Evolutionary conservation across 2,888 invertebrate species (phyloP).

Genomic region (Adelphocoris suturalis): DNA sequence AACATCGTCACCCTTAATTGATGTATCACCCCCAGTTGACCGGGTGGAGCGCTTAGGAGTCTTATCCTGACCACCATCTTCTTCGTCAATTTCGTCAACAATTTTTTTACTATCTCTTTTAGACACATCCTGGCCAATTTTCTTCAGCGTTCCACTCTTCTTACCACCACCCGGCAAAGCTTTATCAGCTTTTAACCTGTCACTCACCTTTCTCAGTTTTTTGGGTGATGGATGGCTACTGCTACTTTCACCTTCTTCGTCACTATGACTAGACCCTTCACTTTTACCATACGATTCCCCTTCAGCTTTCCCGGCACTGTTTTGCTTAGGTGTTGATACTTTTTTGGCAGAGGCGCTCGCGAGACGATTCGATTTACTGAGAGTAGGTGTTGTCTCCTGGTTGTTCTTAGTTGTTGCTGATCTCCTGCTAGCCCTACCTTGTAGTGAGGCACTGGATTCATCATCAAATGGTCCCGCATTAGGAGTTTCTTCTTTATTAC

Average conservation of each 20-base stretch:
- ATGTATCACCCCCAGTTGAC: slow-evolving; percentile 32
- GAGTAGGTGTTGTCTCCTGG: not conserved
- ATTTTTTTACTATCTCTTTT: slow-evolving; percentile 40
- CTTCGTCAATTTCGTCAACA: slow-evolving; percentile 28
- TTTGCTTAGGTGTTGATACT: not conserved
- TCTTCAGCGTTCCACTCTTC: not conserved
- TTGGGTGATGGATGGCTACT: slow-evolving; percentile 34
- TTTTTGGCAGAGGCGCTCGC: not conserved
- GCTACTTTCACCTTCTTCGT: slow-evolving; percentile 52
- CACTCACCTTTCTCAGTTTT: slow-evolving; percentile 28
- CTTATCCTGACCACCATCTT: not conserved
- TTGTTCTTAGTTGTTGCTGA: slow-evolving; percentile 1
- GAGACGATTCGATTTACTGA: not conserved
- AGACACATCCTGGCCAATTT: not conserved
- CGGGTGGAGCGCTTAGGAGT: slow-evolving; percentile 43
- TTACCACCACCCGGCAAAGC: not conserved
- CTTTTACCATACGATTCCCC: slow-evolving; percentile 47
- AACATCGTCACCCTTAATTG: not conserved
- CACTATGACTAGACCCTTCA: slow-evolving; percentile 60
- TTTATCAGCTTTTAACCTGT: not conserved
- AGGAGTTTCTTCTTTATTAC: not conserved
- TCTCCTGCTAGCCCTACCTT: not conserved
- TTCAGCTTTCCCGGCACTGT: slow-evolving; percentile 35
- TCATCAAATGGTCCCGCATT: not conserved
- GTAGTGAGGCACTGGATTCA: not conserved